Base-by-base conservation (phyloP, 2,888 invertebrate species). In the Hypomecis punctinalis region DNA sequence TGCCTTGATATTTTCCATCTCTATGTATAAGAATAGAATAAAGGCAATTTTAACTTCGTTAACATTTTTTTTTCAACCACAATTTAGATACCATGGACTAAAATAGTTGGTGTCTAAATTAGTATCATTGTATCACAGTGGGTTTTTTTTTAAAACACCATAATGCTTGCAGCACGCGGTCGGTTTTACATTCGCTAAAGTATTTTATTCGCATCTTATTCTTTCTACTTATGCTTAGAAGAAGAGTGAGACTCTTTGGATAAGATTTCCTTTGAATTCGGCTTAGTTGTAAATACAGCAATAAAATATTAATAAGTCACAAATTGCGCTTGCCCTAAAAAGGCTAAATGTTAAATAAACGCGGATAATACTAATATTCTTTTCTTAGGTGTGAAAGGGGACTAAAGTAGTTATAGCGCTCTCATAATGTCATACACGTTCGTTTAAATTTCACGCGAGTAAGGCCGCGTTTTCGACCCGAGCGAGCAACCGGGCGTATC, bases 271-370 rank as follows among this genome's bases (percentile, higher is more conserved):
- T 42, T 49, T 43, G 48, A 13, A 11, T 49, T 59, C 47, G 43
- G 46, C 48, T 47, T 40, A 61, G 39, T 61, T 61, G 53, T 66
- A 58, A 58, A 61, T 65, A 65, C 37, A 13, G 63, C 53, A 48
- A 53, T 49, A 52, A 42, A 40, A 13, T 6, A 4, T 13, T 6
- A 4, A 33, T 5, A 10, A 35, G 52, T 46, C 53, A 33, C 46
- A 53, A 48, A 37, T 36, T 36, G 36, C n/a, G 48, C 6, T 36
- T 36, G 35, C 35, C 10, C 5, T 0, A 6, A 1, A 9, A 37
- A 11, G 11, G 49, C 37, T 49, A 36, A 49, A 37, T 13, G 49
- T 8, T 49, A 36, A 37, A 37, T 13, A 37, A 51, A 51, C 37
- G 49, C 37, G 13, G 7, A 11, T 2, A 11, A 2, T 23, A 23